Evolutionary conservation across 2,797 vertebrate genomes (phyloP).

Genomic region (Poeciliopsis turneri): DNA sequence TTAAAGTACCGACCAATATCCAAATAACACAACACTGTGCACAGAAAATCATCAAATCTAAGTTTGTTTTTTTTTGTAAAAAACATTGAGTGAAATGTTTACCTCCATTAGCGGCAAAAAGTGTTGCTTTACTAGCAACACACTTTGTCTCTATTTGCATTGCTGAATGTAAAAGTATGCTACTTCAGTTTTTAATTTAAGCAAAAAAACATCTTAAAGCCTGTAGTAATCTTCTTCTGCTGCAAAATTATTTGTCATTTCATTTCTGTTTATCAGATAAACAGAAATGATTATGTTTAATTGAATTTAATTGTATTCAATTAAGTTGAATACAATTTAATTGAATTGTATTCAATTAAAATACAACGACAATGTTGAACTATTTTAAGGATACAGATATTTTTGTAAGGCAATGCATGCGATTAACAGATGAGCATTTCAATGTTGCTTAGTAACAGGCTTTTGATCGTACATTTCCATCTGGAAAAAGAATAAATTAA

Average conservation of each 20-base stretch:
- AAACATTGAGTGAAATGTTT: neutral
- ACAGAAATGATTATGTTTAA: too few relatives aligned
- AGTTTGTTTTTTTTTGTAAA: neutral
- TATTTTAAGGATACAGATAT: neutral
- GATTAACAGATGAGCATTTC: neutral
- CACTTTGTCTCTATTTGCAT: too few relatives aligned
- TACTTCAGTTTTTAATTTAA: neutral
- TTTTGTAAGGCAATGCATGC: neutral
- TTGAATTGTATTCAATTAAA: neutral
- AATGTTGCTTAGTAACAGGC: conserved; percentile 20
- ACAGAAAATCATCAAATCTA: neutral
- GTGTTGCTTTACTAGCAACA: too few relatives aligned
- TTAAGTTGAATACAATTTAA: too few relatives aligned
- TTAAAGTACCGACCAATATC: neutral
- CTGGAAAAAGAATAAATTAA: neutral
- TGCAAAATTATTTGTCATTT: neutral
- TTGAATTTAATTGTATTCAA: too few relatives aligned
- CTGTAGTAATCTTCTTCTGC: neutral
- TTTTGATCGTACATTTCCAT: conserved; percentile 5
- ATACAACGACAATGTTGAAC: neutral
- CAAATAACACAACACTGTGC: neutral
- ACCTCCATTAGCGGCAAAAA: neutral
- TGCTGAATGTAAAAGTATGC: neutral
- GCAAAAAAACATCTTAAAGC: neutral
- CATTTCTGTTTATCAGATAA: neutral